These are phyloP conservation scores for Cynodonichthys magdalenae DNA, from an alignment of 2,797 vertebrate genomes.

Conservation along the genomic window DNA sequence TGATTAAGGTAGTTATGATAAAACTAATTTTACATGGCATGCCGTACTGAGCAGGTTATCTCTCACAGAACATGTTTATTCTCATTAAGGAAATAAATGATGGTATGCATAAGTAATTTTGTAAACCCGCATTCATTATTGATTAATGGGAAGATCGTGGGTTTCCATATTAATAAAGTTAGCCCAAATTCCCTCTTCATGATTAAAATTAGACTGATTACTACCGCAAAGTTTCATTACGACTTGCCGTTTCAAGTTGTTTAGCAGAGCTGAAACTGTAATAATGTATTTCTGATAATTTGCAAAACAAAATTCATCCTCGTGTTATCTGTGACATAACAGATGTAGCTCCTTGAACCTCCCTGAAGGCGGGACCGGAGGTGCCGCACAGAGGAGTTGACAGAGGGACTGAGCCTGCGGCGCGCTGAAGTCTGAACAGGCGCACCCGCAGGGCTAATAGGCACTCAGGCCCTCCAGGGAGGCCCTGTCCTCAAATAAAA, in stretches of 20 bases:
- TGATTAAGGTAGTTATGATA: conserved; percentile 69
- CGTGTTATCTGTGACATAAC: conserved; percentile 26
- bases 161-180: conserved; percentile 23
- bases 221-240: not conserved
- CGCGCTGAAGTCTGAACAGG: conserved; percentile 52
- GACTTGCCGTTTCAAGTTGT: not conserved
- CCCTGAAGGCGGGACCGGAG: conserved; percentile 49
- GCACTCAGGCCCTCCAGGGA: conserved; percentile 49
- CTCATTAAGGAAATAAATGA: conserved; percentile 30
- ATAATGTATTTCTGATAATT: conserved; percentile 9
- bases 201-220: conserved; percentile 10
- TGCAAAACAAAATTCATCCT: conserved; percentile 10
- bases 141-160: conserved; percentile 33
- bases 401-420: conserved; percentile 54
- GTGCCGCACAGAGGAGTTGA: conserved; percentile 40
- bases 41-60: conserved; percentile 25
- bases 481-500: conserved; percentile 63
- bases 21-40: conserved; percentile 41
- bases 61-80: conserved; percentile 38
- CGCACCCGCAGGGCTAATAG: conserved; percentile 65
- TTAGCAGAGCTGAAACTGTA: not conserved
- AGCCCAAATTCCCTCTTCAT: conserved; percentile 20
- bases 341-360: conserved; percentile 54
- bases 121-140: conserved; percentile 31
- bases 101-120: conserved; percentile 43